Percentiles rank a stretch among this genome's conserved stretches.
phyloP scores from a whole-genome alignment of 2,797 vertebrate genomes.

The Cetoscarus ocellatus region DNA sequence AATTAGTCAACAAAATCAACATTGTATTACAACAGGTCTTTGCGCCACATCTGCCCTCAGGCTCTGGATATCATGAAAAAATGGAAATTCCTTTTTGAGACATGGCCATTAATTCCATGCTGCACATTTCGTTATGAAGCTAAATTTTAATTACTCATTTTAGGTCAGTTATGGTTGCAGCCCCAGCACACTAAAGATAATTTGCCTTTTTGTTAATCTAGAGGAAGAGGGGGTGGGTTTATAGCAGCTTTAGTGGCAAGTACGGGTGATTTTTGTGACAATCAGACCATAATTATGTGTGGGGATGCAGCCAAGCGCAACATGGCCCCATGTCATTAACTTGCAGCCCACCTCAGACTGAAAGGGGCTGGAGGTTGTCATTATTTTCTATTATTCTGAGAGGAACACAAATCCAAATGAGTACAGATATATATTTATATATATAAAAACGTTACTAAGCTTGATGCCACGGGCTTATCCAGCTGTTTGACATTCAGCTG shows the following conservation, averaged over 20 bases:
- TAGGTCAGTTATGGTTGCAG: constrained; percentile 74
- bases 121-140: constrained; percentile 79
- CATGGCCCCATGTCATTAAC: constrained; percentile 82
- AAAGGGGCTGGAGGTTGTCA: constrained; percentile 68
- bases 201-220: constrained; percentile 73
- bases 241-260: constrained; percentile 57
- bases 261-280: constrained; percentile 76
- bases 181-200: constrained; percentile 73
- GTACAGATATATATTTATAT: constrained; percentile 41
- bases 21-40: constrained; percentile 16
- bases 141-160: constrained; percentile 84
- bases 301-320: constrained; percentile 78
- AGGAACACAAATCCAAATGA: constrained; percentile 74
- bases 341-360: constrained; percentile 75
- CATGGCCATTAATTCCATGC: constrained; percentile 71
- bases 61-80: constrained; percentile 43
- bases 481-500: constrained; percentile 76
- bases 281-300: constrained; percentile 83
- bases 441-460: constrained; percentile 51
- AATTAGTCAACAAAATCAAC: background rate
- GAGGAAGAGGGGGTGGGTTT: constrained; percentile 19
- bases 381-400: constrained; percentile 84
- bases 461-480: constrained; percentile 66
- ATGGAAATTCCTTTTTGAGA: constrained; percentile 57
- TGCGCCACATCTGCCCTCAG: constrained; percentile 23